phyloP scores from a whole-genome alignment of 2,113 vertebrate genomes.

The Polypterus bichir region DNA sequence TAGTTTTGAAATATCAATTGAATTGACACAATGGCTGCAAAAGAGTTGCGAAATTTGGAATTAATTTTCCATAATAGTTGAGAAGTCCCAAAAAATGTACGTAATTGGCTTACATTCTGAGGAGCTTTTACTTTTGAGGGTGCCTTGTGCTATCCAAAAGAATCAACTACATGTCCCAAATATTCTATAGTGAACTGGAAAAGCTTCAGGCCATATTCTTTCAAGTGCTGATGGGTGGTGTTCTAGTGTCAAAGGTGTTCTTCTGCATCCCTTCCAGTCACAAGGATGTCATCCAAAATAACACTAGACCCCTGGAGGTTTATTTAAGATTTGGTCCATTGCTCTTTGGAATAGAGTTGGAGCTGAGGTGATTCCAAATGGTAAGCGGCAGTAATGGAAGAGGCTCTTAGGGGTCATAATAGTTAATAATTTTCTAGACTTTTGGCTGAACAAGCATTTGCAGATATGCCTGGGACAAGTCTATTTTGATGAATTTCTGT shows the following conservation, averaged over 20 bases:
- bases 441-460: background rate
- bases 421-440: background rate
- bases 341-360: background rate
- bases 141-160: no score
- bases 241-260: background rate
- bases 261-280: background rate
- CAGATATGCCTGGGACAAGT: background rate
- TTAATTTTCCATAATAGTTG: no score
- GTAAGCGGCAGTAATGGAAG: background rate
- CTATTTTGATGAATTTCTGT: background rate
- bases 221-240: background rate
- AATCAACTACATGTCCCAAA: background rate
- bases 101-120: no score
- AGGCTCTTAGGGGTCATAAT: background rate
- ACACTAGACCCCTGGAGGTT: background rate
- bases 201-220: background rate
- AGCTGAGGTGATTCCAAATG: background rate
- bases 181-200: background rate
- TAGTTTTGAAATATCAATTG: conserved; percentile 24
- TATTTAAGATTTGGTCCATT: background rate
- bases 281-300: background rate
- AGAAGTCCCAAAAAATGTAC: background rate
- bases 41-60: no score
- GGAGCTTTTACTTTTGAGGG: no score
- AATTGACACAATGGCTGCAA: conserved; percentile 24